Evolutionary conservation across 2,888 invertebrate species (phyloP), one percentile per base, ranked within the genome.

Genomic region (Caenorhabditis afra): DNA sequence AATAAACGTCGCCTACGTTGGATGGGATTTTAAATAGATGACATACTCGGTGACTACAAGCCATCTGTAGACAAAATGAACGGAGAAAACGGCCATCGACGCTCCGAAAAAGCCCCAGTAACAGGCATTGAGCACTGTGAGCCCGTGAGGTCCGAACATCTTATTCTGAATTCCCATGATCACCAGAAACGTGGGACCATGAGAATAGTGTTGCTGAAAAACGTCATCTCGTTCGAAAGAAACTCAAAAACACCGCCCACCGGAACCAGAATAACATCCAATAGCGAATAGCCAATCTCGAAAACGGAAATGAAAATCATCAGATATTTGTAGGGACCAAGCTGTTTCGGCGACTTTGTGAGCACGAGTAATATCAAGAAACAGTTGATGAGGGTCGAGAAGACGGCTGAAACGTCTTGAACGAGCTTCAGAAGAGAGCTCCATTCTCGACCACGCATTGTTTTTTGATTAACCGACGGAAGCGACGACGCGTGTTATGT

Each of bases 61-160:
- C n/a, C n/a, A n/a, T n/a, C n/a, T n/a, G 23, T 73, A 73, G 20
- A 64, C 49, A 14, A 73, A 73, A 49, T 73, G 61, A 39, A 73
- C 39, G 0, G 57, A 37, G 18, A 73, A 58, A 8, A 73, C 35
- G 18, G 64, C 53, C 41, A 73, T 39, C 5, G 71, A 73, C 1
- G 64, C 55, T 12, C 71, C 71, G 23, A 58, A 67, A 50, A 67
- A 67, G 5, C 45, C 57, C 58, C 67, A 67, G 23, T 67, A 67
- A 11, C 14, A 41, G 1, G 55, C 39, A 29, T 57, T 58, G 12
- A 67, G 50, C 12, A 67, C 39, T 7, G 39, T 39, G 39, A 39
- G 39, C 39, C 7, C 11, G 8, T 11, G 11, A 10, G 11, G 39
- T 10, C 11, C 39, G 39, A 47, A 47, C 47, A 18, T 11, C n/a